Percentiles rank a stretch among this genome's conserved stretches.
These are phyloP conservation scores for Mactra quadrangularis DNA, from an alignment of 1,140 invertebrate species.

Conservation along the genomic window DNA sequence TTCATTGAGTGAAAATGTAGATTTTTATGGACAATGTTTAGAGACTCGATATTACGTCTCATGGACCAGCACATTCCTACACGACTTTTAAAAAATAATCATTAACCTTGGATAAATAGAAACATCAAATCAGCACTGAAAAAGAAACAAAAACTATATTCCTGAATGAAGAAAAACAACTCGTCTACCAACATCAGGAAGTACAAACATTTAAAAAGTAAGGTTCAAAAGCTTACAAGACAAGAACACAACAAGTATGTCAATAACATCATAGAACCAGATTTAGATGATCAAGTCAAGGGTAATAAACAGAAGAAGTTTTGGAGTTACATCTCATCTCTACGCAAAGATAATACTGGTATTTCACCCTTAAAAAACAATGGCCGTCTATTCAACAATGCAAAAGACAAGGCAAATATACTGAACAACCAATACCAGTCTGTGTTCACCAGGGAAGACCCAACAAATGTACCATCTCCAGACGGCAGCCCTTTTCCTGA, in stretches of 20 bases:
- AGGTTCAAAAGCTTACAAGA: background rate
- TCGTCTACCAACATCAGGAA: background rate
- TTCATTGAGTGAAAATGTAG: too few species aligned
- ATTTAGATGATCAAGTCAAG: background rate
- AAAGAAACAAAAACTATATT: background rate
- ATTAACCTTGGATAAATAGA: background rate
- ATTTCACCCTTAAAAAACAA: constrained; percentile 38
- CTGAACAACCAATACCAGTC: too few species aligned
- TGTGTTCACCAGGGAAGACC: too few species aligned
- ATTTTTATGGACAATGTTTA: too few species aligned
- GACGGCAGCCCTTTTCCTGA: too few species aligned
- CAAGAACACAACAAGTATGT: background rate
- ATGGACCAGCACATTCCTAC: too few species aligned
- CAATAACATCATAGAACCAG: constrained; percentile 16
- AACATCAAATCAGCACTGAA: background rate
- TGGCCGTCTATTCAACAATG: constrained; percentile 14
- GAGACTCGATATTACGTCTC: too few species aligned
- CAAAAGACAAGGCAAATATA: constrained; percentile 30
- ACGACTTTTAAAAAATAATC: too few species aligned
- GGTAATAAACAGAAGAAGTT: constrained; percentile 17
- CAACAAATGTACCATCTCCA: too few species aligned
- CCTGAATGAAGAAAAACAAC: background rate
- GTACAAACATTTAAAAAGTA: background rate
- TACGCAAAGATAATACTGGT: constrained; percentile 26
- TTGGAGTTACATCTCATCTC: constrained; percentile 53